Conservation (phyloP, 2,113 vertebrate species). For the Antidorcas marsupialis region DNA sequence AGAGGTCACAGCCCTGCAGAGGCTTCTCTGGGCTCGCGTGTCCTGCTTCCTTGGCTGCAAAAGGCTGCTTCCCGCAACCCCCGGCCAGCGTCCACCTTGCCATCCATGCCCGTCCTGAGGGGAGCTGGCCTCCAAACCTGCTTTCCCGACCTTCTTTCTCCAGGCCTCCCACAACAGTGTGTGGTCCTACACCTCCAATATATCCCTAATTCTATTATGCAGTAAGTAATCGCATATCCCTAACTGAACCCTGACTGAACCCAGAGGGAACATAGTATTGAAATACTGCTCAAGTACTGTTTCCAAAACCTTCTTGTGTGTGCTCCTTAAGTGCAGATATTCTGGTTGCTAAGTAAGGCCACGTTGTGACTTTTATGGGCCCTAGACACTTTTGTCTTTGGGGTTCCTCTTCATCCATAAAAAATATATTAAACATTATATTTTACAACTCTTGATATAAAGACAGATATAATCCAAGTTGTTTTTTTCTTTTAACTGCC, state of each 20-base stretch:
- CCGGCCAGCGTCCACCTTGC: background rate
- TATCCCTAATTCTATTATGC: background rate
- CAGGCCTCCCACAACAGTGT: too few relatives aligned
- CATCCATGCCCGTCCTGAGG: background rate
- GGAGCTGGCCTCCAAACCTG: background rate
- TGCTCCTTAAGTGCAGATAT: background rate
- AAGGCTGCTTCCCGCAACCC: background rate
- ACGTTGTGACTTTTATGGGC: background rate
- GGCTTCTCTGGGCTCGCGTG: background rate
- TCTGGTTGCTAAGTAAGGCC: background rate
- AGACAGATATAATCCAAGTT: background rate
- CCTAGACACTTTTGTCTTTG: background rate
- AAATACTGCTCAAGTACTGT: background rate
- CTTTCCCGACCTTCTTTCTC: background rate
- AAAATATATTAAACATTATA: background rate
- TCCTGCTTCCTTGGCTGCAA: background rate
- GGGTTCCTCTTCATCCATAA: background rate
- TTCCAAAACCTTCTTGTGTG: background rate
- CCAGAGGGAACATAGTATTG: background rate
- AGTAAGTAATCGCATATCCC: background rate
- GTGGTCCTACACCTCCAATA: background rate
- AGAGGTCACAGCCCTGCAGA: background rate
- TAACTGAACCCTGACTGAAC: background rate
- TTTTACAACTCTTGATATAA: background rate
- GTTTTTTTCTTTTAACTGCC: background rate